A percentile compares a stretch with the other conserved stretches of the same genome.
Evolutionary conservation across 2,797 vertebrate species (phyloP).

Genomic region (Danio kyathit): DNA sequence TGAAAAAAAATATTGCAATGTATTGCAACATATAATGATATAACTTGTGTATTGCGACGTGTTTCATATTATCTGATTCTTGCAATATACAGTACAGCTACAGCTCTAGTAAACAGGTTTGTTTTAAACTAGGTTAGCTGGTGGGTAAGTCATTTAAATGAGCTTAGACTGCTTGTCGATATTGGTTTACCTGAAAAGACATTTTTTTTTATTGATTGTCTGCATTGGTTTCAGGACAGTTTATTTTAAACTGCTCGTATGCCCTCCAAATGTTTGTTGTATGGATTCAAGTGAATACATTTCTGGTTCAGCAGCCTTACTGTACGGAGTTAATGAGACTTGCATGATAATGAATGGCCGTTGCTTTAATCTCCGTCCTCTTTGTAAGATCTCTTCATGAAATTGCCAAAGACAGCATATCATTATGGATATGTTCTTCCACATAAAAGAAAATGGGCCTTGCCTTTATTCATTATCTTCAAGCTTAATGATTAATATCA

Average conservation of each 20-base stretch:
- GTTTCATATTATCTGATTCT: no score
- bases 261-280: slow-evolving; percentile 11
- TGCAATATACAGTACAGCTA: no score
- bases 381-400: slow-evolving; percentile 41
- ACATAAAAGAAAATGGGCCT: slow-evolving; percentile 10
- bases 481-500: slow-evolving; percentile 27
- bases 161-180: background rate
- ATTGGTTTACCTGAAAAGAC: background rate
- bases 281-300: slow-evolving; percentile 5
- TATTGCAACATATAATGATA: no score
- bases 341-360: slow-evolving; percentile 35
- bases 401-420: slow-evolving; percentile 13
- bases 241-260: slow-evolving; percentile 8
- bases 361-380: slow-evolving; percentile 30
- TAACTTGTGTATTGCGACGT: no score
- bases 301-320: slow-evolving; percentile 18
- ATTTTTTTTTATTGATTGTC: no score
- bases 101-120: no score
- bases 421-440: slow-evolving; percentile 36
- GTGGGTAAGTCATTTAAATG: background rate
- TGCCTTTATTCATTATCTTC: slow-evolving; percentile 40
- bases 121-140: background rate
- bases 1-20: no score
- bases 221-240: background rate
- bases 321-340: slow-evolving; percentile 24